Evolutionary conservation across 2,797 vertebrate species (phyloP), one percentile per base, ranked within the genome.

Genomic region (Cossypha heuglini): DNA sequence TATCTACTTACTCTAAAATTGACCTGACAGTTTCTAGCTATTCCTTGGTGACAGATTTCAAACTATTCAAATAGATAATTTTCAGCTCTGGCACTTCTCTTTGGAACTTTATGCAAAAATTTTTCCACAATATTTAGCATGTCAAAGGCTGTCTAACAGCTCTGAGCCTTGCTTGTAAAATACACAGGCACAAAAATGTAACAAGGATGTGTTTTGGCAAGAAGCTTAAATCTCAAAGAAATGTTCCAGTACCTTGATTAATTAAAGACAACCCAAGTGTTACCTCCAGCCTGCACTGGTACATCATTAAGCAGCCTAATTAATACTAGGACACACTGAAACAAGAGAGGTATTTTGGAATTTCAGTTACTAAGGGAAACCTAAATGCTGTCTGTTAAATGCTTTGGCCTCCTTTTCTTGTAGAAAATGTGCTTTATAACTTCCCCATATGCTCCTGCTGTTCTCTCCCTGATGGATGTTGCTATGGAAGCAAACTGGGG

Each of bases 401-500:
- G 76, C 67, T 94, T 94, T 93, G 94, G 90, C 94, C 94, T 96
- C 87, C 84, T 96, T 96, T 93, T 94, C 93, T 88, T 92, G 93
- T 90, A 82, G 95, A 91, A 96, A 96, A 95, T 91, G 85, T 83
- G 84, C 95, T 95, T 93, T 93, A 79, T 92, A 95, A 90, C 95
- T 96, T 92, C 55, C 67, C 93, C 92, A 95, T 96, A 93, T 96
- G 93, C 59, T 95, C 93, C 94, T 78, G 71, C 92, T 90, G 80
- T 90, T 97, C 91, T 93, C 55, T 95, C 87, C 77, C 92, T 96
- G 94, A 94, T 90, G 95, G 90, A 93, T 94, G 97, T 97, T 97
- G 94, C 96, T 97, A 97, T 97, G 97, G 97, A 97, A 97, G 96
- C 96, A 95, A 97, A 94, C 73, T 28, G 40, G 77, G 64, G 33